Evolutionary conservation across 2,888 invertebrate species (phyloP).

Genomic region (Andricus quercusramuli): DNA sequence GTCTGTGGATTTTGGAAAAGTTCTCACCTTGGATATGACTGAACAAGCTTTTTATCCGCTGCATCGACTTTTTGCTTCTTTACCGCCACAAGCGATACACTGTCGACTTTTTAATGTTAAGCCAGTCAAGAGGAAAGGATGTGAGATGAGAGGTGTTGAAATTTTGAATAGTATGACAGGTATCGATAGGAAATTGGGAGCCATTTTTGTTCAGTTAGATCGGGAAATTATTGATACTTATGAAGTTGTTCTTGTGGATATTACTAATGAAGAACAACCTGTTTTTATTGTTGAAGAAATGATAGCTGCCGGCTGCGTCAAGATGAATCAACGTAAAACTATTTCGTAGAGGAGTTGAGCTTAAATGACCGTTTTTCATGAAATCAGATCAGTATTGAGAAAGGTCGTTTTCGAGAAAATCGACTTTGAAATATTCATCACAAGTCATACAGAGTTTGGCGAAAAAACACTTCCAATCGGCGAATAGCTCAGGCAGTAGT

Average conservation of each 20-base stretch:
- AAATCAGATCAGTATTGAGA: background rate
- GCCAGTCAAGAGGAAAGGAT: background rate
- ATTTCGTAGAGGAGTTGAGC: background rate
- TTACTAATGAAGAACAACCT: background rate
- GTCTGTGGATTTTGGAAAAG: constrained; percentile 15
- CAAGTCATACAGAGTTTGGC: too few species aligned
- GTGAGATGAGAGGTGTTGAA: background rate
- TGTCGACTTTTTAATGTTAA: background rate
- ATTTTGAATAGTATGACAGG: background rate
- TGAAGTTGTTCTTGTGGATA: background rate
- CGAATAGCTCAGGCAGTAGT: too few species aligned
- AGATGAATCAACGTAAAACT: background rate
- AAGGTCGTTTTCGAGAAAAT: too few species aligned
- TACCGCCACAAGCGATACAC: background rate
- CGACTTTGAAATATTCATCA: too few species aligned
- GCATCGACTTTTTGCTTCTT: background rate
- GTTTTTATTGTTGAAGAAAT: constrained; percentile 2
- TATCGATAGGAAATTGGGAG: background rate
- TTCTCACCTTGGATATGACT: background rate
- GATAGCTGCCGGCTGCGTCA: background rate
- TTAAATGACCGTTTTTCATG: background rate
- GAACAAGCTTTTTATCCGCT: background rate
- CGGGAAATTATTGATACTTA: background rate
- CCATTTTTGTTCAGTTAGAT: background rate
- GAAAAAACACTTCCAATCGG: too few species aligned